Evolutionary conservation across 35 echinoderm and acorn worm species (phyloP).

Genomic region (Acanthaster planci): DNA sequence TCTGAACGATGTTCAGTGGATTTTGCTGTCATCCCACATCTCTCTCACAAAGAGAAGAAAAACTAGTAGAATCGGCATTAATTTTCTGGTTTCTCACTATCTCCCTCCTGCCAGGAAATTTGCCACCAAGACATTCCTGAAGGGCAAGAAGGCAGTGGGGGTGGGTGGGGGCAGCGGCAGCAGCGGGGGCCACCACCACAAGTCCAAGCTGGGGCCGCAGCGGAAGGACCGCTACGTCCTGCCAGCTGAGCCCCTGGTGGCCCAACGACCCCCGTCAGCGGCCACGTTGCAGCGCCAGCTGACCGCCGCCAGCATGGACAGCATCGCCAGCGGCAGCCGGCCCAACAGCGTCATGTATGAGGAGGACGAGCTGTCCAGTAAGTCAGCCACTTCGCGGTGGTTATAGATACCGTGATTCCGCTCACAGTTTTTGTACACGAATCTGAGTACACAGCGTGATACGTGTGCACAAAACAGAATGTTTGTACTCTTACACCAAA

Average conservation of each 20-base stretch:
- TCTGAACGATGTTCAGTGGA: too few relatives aligned
- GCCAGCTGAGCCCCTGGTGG: constrained; percentile 36
- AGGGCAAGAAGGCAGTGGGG: not conserved
- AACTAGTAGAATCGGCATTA: too few relatives aligned
- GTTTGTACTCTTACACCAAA: too few relatives aligned
- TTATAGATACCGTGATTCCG: too few relatives aligned
- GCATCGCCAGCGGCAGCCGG: constrained; percentile 69
- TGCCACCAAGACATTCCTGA: constrained; percentile 89
- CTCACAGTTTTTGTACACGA: too few relatives aligned
- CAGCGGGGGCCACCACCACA: constrained; percentile 25
- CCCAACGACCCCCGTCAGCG: constrained; percentile 34
- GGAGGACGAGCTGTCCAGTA: constrained; percentile 92
- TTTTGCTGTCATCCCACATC: too few relatives aligned
- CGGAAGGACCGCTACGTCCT: constrained; percentile 80
- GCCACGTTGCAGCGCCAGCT: constrained; percentile 49
- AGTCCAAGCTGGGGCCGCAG: not conserved
- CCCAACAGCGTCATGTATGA: constrained; percentile 76
- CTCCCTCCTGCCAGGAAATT: constrained; percentile 61
- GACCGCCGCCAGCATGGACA: constrained; percentile 54
- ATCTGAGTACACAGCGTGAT: too few relatives aligned
- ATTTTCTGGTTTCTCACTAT: too few relatives aligned
- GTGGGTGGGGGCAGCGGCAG: not conserved
- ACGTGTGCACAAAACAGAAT: too few relatives aligned
- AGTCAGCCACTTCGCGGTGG: too few relatives aligned
- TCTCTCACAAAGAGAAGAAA: too few relatives aligned